Base-by-base conservation (phyloP, 2,113 vertebrate species). In the Noturus placidus region DNA sequence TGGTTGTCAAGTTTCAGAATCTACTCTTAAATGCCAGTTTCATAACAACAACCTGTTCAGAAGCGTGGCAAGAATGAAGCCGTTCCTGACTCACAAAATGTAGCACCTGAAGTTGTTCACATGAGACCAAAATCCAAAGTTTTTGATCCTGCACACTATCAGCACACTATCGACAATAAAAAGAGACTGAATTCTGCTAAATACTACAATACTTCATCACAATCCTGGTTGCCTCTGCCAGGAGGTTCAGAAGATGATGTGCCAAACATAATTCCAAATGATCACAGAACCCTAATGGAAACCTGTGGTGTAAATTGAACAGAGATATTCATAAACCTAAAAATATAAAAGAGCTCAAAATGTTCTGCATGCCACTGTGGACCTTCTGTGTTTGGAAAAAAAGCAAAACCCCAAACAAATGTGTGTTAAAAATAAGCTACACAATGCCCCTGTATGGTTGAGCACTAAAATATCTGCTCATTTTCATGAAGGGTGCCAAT, bases 1-100 rank as follows among this genome's bases (percentile, higher is more conserved):
- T 80, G 77, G 77, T 57, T 56, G 17, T 78, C 46, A 57, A 57
- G 77, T 81, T 81, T 59, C 76, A 79, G 56, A 79, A 79, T 79
- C 76, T 19, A 10, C 27, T 54, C 27, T 56, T 52, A 30, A 79
- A 79, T 56, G 76, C 27, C 76, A 78, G 76, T 50, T 78, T 79
- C 76, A 52, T 35, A 35, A 59, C 33, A 81, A 59, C 56, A 81
- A 13, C 0, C 54, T 81, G 20, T 59, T 81, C 38, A 59, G 56
- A 38, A 81, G 20, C 20, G 4, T 25, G 54, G 33, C 76, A n/a
- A 52, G 74, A 50, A 77, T 52, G 25, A 77, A 27, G 4, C 25
- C 15, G 0, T 80, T 80, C n/a, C 52, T 80, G 77, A 80, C 15
- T 57, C 52, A 56, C 8, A 77, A 50, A 77, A 76, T 46, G 25